phyloP scores from a whole-genome alignment of 1,140 invertebrate genomes.

The Parasteatoda tepidariorum region DNA sequence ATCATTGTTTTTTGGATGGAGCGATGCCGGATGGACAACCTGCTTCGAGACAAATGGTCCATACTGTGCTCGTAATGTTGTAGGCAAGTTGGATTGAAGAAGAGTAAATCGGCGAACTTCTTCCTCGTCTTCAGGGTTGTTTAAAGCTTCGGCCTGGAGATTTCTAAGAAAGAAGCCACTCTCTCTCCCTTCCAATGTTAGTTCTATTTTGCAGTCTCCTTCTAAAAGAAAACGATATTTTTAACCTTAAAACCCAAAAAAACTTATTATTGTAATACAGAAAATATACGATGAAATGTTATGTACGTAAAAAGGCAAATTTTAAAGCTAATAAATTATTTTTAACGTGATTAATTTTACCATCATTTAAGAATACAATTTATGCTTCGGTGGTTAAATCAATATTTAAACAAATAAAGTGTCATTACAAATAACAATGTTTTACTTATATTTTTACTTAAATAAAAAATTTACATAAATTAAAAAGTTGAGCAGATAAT shows the following conservation, averaged over 20 bases:
- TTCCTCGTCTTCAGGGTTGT: conserved; percentile 70
- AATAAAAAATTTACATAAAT: too few relatives aligned
- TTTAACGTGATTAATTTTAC: too few relatives aligned
- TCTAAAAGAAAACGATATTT: conserved; percentile 15
- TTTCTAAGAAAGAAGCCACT: conserved; percentile 89
- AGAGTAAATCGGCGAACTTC: conserved; percentile 77
- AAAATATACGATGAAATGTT: not conserved
- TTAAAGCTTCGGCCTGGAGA: conserved; percentile 68
- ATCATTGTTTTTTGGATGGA: conserved; percentile 67
- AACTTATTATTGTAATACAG: not conserved
- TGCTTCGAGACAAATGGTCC: conserved; percentile 93
- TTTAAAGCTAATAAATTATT: too few relatives aligned
- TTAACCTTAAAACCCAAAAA: not conserved
- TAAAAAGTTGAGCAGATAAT: too few relatives aligned
- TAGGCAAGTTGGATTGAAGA: conserved; percentile 85
- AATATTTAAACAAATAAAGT: too few relatives aligned
- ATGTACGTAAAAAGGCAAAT: not conserved
- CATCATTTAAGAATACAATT: too few relatives aligned
- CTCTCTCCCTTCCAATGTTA: conserved; percentile 90
- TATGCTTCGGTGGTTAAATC: not conserved
- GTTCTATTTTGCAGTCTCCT: conserved; percentile 71
- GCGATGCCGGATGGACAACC: conserved; percentile 89
- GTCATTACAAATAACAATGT: too few relatives aligned
- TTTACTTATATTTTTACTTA: too few relatives aligned
- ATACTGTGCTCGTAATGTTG: conserved; percentile 87